Evolutionary conservation across 2,113 vertebrate species (phyloP).

Genomic region (Prietella phreatophila): DNA sequence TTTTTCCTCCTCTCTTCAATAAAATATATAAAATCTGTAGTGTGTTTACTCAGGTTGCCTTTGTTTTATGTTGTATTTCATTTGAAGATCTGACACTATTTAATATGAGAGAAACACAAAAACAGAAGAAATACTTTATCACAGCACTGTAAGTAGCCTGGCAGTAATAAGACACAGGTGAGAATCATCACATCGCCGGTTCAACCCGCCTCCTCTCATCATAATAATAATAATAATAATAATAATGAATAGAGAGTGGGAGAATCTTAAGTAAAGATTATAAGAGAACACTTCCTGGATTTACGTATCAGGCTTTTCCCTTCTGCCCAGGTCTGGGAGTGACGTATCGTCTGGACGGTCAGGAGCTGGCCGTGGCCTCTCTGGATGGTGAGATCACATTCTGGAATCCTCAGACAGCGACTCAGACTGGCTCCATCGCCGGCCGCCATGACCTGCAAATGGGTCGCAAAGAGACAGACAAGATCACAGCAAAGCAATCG

Average conservation of each 20-base stretch:
- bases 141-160: neutral
- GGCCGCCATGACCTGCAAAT: constrained; percentile 87
- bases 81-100: no score
- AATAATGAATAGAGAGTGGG: neutral
- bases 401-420: constrained; percentile 83
- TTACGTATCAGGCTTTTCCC: neutral
- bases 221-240: neutral
- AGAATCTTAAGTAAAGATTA: neutral
- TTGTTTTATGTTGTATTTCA: no score
- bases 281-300: neutral
- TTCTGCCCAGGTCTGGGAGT: constrained; percentile 77
- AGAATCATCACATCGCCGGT: neutral
- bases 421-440: constrained; percentile 81
- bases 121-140: no score
- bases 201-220: no score
- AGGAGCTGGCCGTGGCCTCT: constrained; percentile 85
- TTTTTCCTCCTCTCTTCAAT: no score
- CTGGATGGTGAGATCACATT: constrained; percentile 89
- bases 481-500: constrained; percentile 89
- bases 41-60: no score
- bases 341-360: constrained; percentile 85
- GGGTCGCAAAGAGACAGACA: constrained; percentile 90
- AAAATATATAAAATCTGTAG: no score
- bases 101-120: no score
- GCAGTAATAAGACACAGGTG: neutral